Base-by-base conservation (phyloP, 2,888 invertebrate species). In the Drosophila subsilvestris region DNA sequence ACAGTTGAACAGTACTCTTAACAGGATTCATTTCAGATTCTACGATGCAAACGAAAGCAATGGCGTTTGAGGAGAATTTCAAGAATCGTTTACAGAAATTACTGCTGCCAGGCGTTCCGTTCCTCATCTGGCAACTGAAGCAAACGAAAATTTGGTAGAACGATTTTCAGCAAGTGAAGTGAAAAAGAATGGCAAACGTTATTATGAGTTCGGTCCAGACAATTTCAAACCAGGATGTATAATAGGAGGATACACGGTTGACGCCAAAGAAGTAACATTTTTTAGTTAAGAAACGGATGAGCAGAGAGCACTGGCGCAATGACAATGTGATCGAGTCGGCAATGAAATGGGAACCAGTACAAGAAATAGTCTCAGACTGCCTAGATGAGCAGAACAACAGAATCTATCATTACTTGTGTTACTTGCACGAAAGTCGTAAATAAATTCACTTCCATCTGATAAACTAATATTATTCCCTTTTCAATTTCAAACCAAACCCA, bases 241-340 rank as follows among this genome's bases (percentile, higher is more conserved):
- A 7, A n/a, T 53, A 2, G 53, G 45, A 17, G 63, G 37, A 0
- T 3, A 7, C 6, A 1, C 53, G 8, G 53, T 65, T 47, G 14
- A 17, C 3, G 10, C 67, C 2, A 65, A 53, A 29, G n/a, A 18
- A 3, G 17, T 53, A 6, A 29, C 27, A 25, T 7, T 66, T 6
- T 6, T 37, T 27, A 7, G 9, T 66, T 1, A 53, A 45, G 17
- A 17, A 29, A 1, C 10, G 37, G 6, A 67, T 67, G 20, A 7
- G 14, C 10, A 42, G 53, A 6, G 68, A 67, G 9, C 47, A 67
- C n/a, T 65, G 65, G 65, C 27, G 67, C 7, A 68, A 47, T 2
- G 47, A 3, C 22, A 25, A 25, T 3, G 27, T 27, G 9, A 27
- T 27, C 8, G 9, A 27, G 27, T 27, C 27, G 2, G 9, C 9